Evolutionary conservation across 2,113 vertebrate species (phyloP), one percentile per base, ranked within the genome.

Genomic region (Colaptes auratus): DNA sequence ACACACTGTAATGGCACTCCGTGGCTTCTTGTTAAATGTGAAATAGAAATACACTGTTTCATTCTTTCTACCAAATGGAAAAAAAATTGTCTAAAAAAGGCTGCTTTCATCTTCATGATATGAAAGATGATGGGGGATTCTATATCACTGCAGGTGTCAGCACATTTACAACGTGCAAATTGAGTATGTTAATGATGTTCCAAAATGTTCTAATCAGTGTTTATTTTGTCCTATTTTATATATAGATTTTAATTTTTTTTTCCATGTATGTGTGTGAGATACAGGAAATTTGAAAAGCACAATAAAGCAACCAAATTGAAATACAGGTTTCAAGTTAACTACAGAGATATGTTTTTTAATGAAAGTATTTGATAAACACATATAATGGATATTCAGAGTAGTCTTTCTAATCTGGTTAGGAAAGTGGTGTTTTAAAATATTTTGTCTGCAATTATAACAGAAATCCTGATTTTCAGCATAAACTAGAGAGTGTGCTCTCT

Each of bases 221-320:
- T 88, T 94, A 28, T 82, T 89, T 71, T 52, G 46, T 63, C 81
- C 84, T 44, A 39, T 79, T 91, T 91, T 89, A 71, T 78, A 69
- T 56, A 56, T 52, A 76, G 48, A 50, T 50, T 50, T 50, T 36
- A 19, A 50, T 50, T 88, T 92, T 91, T 52, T 71, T 82, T 92
- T 82, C 63, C 50, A 63, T 56, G 17, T 42, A 4, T 12, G 24
- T 1, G 25, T 1, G 0, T 39, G 36, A 80, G 59, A 83, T 78
- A 36, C 33, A 70, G 61, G 53, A 67, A 39, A 58, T 69, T 91
- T 90, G 58, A 75, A 52, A 80, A 44, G 71, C 67, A 31, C 91
- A 90, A 63, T 44, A 72, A 91, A 61, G 46, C 76, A 76, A 31
- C 19, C 24, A 48, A 36, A 79, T 9, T 88, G 83, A 95, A 95